phyloP scores from a whole-genome alignment of 2,888 invertebrate genomes.

The Bombylius major region DNA sequence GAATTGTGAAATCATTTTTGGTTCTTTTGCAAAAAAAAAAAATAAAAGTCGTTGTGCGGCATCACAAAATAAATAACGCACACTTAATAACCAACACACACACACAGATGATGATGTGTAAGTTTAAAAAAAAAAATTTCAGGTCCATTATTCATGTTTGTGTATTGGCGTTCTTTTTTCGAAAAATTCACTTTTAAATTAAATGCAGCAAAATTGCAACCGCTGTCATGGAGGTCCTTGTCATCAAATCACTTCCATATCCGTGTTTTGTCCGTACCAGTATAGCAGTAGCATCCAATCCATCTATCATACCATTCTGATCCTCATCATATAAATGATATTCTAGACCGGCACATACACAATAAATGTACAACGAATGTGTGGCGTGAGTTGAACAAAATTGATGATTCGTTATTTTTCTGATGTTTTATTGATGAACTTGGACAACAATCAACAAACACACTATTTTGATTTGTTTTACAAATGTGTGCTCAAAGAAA shows the following conservation, averaged over 20 bases:
- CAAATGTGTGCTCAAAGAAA: too few relatives aligned
- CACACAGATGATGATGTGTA: too few relatives aligned
- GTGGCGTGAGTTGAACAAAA: too few relatives aligned
- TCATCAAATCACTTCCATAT: slow-evolving; percentile 22
- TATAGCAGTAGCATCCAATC: neutral
- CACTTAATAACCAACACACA: neutral
- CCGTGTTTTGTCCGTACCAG: slow-evolving; percentile 20
- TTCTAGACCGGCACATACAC: too few relatives aligned
- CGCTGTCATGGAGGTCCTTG: slow-evolving; percentile 31
- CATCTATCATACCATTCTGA: too few relatives aligned
- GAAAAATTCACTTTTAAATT: too few relatives aligned
- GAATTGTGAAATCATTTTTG: neutral
- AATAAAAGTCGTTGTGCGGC: too few relatives aligned
- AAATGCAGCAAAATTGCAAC: neutral
- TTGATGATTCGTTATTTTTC: neutral
- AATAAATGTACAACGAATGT: too few relatives aligned
- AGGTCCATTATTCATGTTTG: too few relatives aligned
- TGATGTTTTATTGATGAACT: slow-evolving; percentile 18
- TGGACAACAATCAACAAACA: slow-evolving; percentile 10
- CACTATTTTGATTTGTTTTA: neutral
- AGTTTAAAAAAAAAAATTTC: too few relatives aligned
- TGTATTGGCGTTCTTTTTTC: too few relatives aligned
- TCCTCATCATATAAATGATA: too few relatives aligned
- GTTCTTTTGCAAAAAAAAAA: neutral
- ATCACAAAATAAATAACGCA: neutral